Percentiles rank a stretch among this genome's conserved stretches.
Conservation (phyloP, 2,113 vertebrate species). For the Procavia capensis region DNA sequence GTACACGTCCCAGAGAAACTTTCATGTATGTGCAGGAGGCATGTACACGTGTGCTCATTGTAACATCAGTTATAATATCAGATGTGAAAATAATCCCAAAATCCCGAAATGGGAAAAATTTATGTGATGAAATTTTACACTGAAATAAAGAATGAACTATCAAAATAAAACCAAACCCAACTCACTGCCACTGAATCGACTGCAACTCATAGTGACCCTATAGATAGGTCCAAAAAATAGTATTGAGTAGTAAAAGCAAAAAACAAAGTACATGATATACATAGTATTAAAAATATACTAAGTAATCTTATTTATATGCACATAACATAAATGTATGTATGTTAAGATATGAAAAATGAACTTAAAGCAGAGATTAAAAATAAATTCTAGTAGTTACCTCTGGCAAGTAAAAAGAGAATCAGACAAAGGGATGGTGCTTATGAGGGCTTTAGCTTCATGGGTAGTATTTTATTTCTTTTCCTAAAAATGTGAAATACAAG, state of each 20-base stretch:
- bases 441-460: not conserved
- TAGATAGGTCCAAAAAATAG: not conserved
- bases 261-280: not conserved
- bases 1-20: not conserved
- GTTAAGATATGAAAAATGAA: slow-evolving; percentile 15
- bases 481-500: not conserved
- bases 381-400: not conserved
- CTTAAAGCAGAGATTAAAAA: slow-evolving; percentile 2
- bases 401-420: not conserved
- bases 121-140: not conserved
- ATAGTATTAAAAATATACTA: not conserved
- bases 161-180: not conserved
- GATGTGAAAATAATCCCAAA: not conserved
- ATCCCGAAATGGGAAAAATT: not conserved
- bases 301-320: not conserved
- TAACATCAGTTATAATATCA: not conserved
- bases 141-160: slow-evolving; percentile 7
- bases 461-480: slow-evolving; percentile 28
- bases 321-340: too few relatives aligned
- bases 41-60: not conserved
- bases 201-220: too few relatives aligned
- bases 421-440: not conserved
- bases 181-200: too few relatives aligned
- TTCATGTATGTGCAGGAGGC: not conserved
- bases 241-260: not conserved